phyloP scores from a whole-genome alignment of 1,140 invertebrate species.

The Aricia agestis region DNA sequence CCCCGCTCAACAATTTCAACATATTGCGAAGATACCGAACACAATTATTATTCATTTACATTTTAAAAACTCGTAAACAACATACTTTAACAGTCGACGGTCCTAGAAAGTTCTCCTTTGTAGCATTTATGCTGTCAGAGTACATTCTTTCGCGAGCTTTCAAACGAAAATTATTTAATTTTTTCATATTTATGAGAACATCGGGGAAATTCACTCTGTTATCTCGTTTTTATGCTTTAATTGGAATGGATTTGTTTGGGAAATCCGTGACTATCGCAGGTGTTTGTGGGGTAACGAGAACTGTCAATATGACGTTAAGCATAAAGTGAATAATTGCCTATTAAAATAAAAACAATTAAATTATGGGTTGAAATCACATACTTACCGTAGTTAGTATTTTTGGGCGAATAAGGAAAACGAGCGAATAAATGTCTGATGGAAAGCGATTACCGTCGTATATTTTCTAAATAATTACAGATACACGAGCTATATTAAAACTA shows the following conservation, averaged over 20 bases:
- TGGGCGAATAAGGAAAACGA: too few relatives aligned
- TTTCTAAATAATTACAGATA: too few relatives aligned
- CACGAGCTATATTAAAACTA: too few relatives aligned
- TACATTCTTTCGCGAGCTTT: constrained; percentile 2
- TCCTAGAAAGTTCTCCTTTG: constrained; percentile 4
- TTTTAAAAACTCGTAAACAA: neutral
- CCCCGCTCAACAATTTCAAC: neutral
- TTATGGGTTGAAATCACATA: too few relatives aligned
- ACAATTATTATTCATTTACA: constrained; percentile 4
- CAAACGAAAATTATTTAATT: constrained; percentile 3
- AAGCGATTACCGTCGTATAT: too few relatives aligned
- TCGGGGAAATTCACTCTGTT: neutral
- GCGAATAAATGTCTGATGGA: too few relatives aligned
- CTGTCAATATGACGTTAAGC: too few relatives aligned
- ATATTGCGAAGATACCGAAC: neutral
- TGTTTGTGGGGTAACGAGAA: too few relatives aligned
- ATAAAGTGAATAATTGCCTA: too few relatives aligned
- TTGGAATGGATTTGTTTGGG: neutral
- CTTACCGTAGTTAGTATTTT: too few relatives aligned
- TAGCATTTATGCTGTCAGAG: constrained; percentile 7
- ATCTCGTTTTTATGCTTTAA: neutral
- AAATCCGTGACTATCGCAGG: too few relatives aligned
- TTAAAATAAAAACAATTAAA: too few relatives aligned
- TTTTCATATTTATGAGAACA: neutral
- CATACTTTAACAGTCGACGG: neutral